Conservation (phyloP, 2,888 invertebrate species). For the Halictus quadricinctus region DNA sequence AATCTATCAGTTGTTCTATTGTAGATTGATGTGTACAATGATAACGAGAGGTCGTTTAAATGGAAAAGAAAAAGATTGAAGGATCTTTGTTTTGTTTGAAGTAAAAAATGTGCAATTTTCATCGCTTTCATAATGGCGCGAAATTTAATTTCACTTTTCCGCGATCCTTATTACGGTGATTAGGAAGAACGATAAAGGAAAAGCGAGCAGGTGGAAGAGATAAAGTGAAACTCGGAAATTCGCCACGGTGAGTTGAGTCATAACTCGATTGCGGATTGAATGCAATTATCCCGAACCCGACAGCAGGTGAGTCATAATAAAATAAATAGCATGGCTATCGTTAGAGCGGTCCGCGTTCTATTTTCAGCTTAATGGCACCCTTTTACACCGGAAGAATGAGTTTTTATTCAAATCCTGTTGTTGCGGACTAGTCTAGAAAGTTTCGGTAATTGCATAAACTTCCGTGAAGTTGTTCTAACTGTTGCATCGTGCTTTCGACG, state of each 20-base stretch:
- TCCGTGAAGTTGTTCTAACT: not conserved
- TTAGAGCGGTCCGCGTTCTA: not conserved
- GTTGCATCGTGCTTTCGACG: not conserved
- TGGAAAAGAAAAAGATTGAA: not conserved
- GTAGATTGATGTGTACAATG: not conserved
- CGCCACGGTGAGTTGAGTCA: not conserved
- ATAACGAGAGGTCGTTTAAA: not conserved
- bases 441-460: not conserved
- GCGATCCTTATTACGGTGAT: not conserved
- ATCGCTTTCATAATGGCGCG: not conserved
- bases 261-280: not conserved
- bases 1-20: not conserved
- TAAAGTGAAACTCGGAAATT: not conserved
- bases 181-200: not conserved
- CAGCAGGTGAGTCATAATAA: not conserved
- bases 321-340: not conserved
- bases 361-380: not conserved
- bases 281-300: not conserved
- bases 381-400: not conserved
- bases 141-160: constrained; percentile 5
- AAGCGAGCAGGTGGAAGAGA: not conserved
- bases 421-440: not conserved
- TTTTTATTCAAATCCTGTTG: not conserved
- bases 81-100: not conserved
- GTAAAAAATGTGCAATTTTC: not conserved